Percentiles rank a stretch among this genome's conserved stretches.
Conservation (phyloP, 23 tunicate genomes). For the Styela clava region DNA sequence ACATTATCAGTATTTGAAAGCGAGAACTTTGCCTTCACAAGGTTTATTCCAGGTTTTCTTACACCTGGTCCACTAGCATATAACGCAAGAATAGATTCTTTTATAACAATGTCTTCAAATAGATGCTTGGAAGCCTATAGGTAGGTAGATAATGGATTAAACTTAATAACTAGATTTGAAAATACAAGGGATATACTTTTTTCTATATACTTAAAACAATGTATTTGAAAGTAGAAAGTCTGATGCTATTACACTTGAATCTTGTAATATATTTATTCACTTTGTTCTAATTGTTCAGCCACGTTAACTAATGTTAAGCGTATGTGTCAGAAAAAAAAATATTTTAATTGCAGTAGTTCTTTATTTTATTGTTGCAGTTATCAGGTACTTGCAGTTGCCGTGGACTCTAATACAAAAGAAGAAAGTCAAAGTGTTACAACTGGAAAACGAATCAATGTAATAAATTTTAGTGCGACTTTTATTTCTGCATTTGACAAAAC, state of each 20-base stretch:
- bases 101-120: constrained; percentile 64
- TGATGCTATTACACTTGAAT: background rate
- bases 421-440: constrained; percentile 40
- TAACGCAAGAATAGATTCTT: constrained; percentile 52
- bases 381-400: constrained; percentile 76
- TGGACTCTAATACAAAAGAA: constrained; percentile 37
- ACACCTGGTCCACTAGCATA: constrained; percentile 85
- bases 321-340: too few species aligned
- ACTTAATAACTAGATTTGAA: too few species aligned
- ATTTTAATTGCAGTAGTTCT: too few species aligned
- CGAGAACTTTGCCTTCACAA: constrained; percentile 72
- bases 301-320: too few species aligned
- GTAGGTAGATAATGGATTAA: constrained; percentile 30
- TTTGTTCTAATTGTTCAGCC: too few species aligned
- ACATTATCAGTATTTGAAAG: constrained; percentile 67
- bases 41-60: constrained; percentile 77
- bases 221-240: background rate
- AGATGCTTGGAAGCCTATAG: constrained; percentile 72
- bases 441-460: constrained; percentile 69
- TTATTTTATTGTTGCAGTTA: too few species aligned
- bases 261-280: too few species aligned
- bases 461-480: too few species aligned
- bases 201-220: background rate
- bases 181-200: too few species aligned
- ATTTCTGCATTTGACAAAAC: too few species aligned